Base-by-base conservation (phyloP, 2,113 vertebrate species). In the Choloepus hoffmanni region DNA sequence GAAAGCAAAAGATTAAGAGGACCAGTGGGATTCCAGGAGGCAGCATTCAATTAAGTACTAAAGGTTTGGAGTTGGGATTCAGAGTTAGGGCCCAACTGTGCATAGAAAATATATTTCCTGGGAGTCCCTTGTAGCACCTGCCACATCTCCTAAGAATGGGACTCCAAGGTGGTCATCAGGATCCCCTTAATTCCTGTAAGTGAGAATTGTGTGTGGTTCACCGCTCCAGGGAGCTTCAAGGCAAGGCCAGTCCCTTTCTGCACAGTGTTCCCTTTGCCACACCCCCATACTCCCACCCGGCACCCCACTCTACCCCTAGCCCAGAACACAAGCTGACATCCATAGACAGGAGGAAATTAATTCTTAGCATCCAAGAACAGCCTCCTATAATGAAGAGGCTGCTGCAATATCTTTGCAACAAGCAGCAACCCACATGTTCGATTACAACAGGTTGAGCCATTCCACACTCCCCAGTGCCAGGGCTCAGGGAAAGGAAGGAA, bases 371-470 rank as follows among this genome's bases (percentile, higher is more conserved):
- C 97, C 97, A 96, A 82, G 95, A 95, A 92, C 96, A 96, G 89
- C 72, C 95, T 97, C 97, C 97, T 93, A 94, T 98, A 98, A 98
- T 48, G 96, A 98, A 98, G 96, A 98, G 98, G 97, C 98, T 99
- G 98, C 98, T 99, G 98, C 98, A 99, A 98, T 98, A 98, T 96
- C 98, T 96, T 97, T 63, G 98, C 98, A 98, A 98, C 98, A 98
- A 90, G 96, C 70, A 98, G 98, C 98, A 98, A 98, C 97, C 90
- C 82, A 93, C 97, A 96, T 96, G 97, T 97, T 97, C 28, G 97
- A 98, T 98, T 98, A 98, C 98, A 98, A 95, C 97, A 98, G 98
- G 98, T 98, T 98, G 98, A 98, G 98, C 98, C 92, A 97, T 94
- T 97, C 97, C 97, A 82, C 0, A 1, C 50, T 98, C 98, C 98